Evolutionary conservation across 2,888 invertebrate species (phyloP), one percentile per base, ranked within the genome.

Genomic region (Desoria tigrina): DNA sequence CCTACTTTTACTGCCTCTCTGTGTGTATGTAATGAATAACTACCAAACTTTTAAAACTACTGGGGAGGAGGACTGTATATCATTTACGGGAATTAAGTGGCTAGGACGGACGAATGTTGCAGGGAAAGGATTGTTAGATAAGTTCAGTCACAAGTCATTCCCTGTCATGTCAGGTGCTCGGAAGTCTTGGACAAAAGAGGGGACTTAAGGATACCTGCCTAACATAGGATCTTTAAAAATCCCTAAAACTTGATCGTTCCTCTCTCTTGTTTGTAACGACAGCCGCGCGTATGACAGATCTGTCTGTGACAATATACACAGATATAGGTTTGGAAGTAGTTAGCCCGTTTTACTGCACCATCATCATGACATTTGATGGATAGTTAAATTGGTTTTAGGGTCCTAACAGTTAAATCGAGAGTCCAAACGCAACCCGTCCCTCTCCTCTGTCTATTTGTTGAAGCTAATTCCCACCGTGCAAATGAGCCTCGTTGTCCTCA

Each of bases 311-410:
- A 51, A 51, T 51, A 51, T 55, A 27, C 53, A 24, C 9, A 26
- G 26, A 26, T 26, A 53, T 9, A 49, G 39, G n/a, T 16, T 18
- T 18, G 21, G 16, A 49, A 60, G 60, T 53, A 61, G 61, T 54
- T 54, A 54, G 54, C 50, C 27, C 39, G 54, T 61, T 61, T 61
- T 61, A 61, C 54, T 61, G 39, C 50, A 24, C 23, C 32, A 32
- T 55, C 32, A 55, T 28, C 55, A 50, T 65, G 61, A 65, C 61
- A 57, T 57, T 56, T 65, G 65, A 65, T 65, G 65, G 61, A 65
- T 65, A 65, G 65, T 65, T 60, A 65, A 65, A 65, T 65, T 61
- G 65, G 61, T 57, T 65, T 61, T 57, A 58, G 64, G 54, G 32
- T 57, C 49, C 39, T 27, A 28, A 27, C 55, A 32, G 45, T 21